Percentiles rank a stretch among this genome's conserved stretches.
phyloP scores from a whole-genome alignment of 2,797 vertebrate genomes.

The Erpetoichthys calabaricus region DNA sequence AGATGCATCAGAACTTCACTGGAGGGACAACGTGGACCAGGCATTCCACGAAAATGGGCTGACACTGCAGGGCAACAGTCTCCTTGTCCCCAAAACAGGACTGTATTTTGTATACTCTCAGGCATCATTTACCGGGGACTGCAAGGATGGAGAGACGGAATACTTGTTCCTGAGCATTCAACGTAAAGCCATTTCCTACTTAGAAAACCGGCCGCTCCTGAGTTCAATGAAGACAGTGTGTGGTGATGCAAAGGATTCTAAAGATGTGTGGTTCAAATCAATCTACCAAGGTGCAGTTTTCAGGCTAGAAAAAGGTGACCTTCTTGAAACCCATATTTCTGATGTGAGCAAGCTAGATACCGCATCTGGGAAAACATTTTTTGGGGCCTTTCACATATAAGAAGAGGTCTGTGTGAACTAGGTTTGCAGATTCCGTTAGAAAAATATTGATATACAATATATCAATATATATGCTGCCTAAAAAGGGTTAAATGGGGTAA shows the following conservation, averaged over 20 bases:
- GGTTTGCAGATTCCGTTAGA: too few relatives aligned
- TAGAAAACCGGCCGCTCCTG: constrained; percentile 21
- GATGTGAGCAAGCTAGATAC: too few relatives aligned
- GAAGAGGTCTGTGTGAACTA: too few relatives aligned
- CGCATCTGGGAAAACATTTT: too few relatives aligned
- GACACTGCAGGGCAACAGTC: constrained; percentile 24
- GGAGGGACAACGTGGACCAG: too few relatives aligned
- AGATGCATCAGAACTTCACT: too few relatives aligned
- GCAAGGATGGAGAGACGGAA: constrained; percentile 13
- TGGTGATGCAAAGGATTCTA: not conserved
- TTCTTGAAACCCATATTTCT: constrained; percentile 10
- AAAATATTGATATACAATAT: too few relatives aligned
- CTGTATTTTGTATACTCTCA: constrained; percentile 58
- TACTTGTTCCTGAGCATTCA: constrained; percentile 36
- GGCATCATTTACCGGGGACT: constrained; percentile 38
- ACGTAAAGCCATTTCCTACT: constrained; percentile 22
- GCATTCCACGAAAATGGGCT: too few relatives aligned
- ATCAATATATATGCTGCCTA: too few relatives aligned
- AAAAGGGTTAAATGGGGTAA: too few relatives aligned
- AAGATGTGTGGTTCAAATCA: constrained; percentile 23
- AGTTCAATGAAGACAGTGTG: constrained; percentile 31
- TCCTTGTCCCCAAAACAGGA: constrained; percentile 32
- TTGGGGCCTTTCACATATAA: too few relatives aligned
- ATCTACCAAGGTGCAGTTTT: constrained; percentile 51
- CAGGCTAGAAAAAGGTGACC: constrained; percentile 27